Percentiles rank a stretch among this genome's conserved stretches.
Evolutionary conservation across 2,888 invertebrate genomes (phyloP).

Genomic region (Aphelenchoides bicaudatus): DNA sequence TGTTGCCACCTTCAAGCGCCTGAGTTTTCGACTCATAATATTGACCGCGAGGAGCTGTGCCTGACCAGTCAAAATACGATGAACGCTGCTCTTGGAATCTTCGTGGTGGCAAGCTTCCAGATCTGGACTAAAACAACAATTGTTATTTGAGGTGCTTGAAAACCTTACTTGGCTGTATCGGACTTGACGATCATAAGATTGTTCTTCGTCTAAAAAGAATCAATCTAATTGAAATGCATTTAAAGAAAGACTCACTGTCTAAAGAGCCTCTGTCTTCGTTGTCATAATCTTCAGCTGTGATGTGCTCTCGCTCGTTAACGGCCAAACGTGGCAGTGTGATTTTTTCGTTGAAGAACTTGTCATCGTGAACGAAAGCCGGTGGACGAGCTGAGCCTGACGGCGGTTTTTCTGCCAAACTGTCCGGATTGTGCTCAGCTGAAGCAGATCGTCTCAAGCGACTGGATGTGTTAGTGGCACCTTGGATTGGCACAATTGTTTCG

Average conservation of each 20-base stretch:
- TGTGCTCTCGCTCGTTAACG: slow-evolving; percentile 23
- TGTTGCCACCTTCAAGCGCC: slow-evolving; percentile 5
- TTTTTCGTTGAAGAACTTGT: slow-evolving; percentile 29
- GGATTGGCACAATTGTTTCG: slow-evolving; percentile 6
- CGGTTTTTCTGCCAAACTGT: background rate
- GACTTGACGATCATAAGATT: slow-evolving; percentile 23
- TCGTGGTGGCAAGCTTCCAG: slow-evolving; percentile 13
- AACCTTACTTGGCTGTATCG: slow-evolving; percentile 24
- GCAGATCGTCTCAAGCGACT: slow-evolving; percentile 9
- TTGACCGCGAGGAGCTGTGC: slow-evolving; percentile 2
- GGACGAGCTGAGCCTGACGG: slow-evolving; percentile 1
- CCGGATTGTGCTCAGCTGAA: background rate
- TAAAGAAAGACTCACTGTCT: too few relatives aligned
- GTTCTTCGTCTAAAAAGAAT: too few relatives aligned
- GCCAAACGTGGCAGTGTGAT: slow-evolving; percentile 23
- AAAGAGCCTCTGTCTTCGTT: slow-evolving; percentile 20
- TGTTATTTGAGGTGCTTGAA: too few relatives aligned
- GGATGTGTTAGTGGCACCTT: background rate
- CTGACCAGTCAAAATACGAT: slow-evolving; percentile 16
- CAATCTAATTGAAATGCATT: too few relatives aligned
- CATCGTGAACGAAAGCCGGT: slow-evolving; percentile 18
- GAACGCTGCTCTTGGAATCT: slow-evolving; percentile 11
- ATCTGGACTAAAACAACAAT: too few relatives aligned
- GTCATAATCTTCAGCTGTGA: slow-evolving; percentile 20
- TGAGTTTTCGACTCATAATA: background rate